phyloP scores from a whole-genome alignment of 2,888 invertebrate species.

The Galeruca laticollis region DNA sequence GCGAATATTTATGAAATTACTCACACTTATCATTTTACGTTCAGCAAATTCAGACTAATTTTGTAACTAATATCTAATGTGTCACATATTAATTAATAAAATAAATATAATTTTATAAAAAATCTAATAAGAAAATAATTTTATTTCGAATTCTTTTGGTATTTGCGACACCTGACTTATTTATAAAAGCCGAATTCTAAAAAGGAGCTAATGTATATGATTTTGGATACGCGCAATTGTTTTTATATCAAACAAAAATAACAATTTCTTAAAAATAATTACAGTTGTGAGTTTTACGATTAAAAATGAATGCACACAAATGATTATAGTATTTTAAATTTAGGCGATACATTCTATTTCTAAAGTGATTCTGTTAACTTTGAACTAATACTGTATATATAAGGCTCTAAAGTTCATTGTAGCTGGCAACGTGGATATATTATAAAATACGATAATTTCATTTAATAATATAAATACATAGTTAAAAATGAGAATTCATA shows the following conservation, averaged over 20 bases:
- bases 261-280: background rate
- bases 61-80: background rate
- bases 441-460: background rate
- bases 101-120: slow-evolving; percentile 5
- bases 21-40: slow-evolving; percentile 13
- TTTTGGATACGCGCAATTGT: background rate
- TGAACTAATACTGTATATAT: slow-evolving; percentile 62
- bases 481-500: background rate
- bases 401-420: slow-evolving; percentile 58
- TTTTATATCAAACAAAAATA: background rate
- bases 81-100: background rate
- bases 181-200: background rate
- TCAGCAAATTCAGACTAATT: background rate
- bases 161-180: background rate
- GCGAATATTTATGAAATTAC: too few species aligned
- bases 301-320: slow-evolving; percentile 39
- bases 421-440: slow-evolving; percentile 33
- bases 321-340: slow-evolving; percentile 55
- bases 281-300: background rate
- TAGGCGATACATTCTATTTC: slow-evolving; percentile 35
- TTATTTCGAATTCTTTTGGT: background rate
- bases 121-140: background rate
- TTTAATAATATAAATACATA: background rate
- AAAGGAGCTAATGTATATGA: background rate
- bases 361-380: slow-evolving; percentile 47